Conservation (phyloP, 2,888 invertebrate genomes). For the Chloromyia formosa region DNA sequence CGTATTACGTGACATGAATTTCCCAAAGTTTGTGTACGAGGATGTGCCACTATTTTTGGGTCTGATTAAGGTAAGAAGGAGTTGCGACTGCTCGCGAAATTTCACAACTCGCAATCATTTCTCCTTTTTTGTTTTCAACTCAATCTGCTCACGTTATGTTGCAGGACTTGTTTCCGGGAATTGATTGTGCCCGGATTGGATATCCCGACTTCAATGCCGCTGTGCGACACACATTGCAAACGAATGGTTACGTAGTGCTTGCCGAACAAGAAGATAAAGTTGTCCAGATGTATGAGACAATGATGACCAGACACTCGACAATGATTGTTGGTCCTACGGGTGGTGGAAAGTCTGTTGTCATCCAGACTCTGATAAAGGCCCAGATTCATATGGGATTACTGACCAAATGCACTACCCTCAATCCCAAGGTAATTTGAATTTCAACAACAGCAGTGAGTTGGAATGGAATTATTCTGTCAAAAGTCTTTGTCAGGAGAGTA, state of each 20-base stretch:
- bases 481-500: not conserved
- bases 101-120: not conserved
- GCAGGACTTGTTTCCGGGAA: slow-evolving; percentile 87
- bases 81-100: not conserved
- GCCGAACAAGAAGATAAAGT: slow-evolving; percentile 84
- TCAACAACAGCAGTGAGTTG: not conserved
- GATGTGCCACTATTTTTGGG: slow-evolving; percentile 91
- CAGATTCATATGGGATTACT: slow-evolving; percentile 78
- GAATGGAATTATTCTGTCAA: not conserved
- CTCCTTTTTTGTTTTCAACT: slow-evolving; percentile 7
- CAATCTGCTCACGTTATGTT: slow-evolving; percentile 6
- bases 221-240: slow-evolving; percentile 73
- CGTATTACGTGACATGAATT: slow-evolving; percentile 90
- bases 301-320: slow-evolving; percentile 92
- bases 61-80: slow-evolving; percentile 70
- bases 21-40: slow-evolving; percentile 91
- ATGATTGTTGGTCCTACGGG: slow-evolving; percentile 95
- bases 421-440: slow-evolving; percentile 73
- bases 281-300: slow-evolving; percentile 91
- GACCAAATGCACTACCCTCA: slow-evolving; percentile 82
- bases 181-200: slow-evolving; percentile 87
- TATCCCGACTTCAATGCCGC: slow-evolving; percentile 88
- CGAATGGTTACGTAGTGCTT: slow-evolving; percentile 74
- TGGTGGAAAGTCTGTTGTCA: slow-evolving; percentile 89
- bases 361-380: slow-evolving; percentile 79